Base-by-base conservation (phyloP, 2,113 vertebrate species). In the Ctenodactylus gundi region DNA sequence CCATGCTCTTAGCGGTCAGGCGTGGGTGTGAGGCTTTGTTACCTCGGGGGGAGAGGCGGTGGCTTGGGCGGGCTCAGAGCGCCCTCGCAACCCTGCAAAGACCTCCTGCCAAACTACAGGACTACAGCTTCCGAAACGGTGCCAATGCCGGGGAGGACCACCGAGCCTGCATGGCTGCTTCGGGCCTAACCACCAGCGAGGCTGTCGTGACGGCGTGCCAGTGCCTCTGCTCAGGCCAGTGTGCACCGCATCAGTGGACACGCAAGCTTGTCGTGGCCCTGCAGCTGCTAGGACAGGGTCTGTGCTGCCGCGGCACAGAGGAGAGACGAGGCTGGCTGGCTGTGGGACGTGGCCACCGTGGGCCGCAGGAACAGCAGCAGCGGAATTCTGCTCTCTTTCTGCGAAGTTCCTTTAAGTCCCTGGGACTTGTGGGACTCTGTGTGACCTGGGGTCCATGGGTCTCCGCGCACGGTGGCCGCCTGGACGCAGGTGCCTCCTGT, bases 391-490 rank as follows among this genome's bases (percentile, higher is more conserved):
- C n/a, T n/a, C n/a, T n/a, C n/a, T n/a, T n/a, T n/a, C n/a, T n/a
- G n/a, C n/a, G n/a, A 68, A 9, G 7, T 6, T 41, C 67, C 58
- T 44, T 53, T n/a, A 36, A 75, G 44, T 46, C 44, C 20, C 15
- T 31, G 70, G n/a, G n/a, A n/a, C n/a, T n/a, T 29, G 36, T 41
- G 44, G 46, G 44, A 70, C 25, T 11, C 58, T 58, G 12, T n/a
- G 67, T 7, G 77, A 55, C 27, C 77, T 53, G 68, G 67, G 58
- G 27, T 53, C 23, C 39, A 25, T 0, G 1, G 23, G 49, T 31
- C 8, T 73, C 23, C 39, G 0, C 2, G 21, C 36, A 17, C 44
- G 39, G 34, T 17, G 13, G 14, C 41, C 18, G 0, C 15, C 8
- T 15, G 65, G 9, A 36, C 65, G 18, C 9, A 58, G 82, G 49